A percentile compares a stretch with the other conserved stretches of the same genome.
These are phyloP conservation scores for Calyptomena viridis DNA, from an alignment of 2,113 vertebrate species.

Conservation along the genomic window DNA sequence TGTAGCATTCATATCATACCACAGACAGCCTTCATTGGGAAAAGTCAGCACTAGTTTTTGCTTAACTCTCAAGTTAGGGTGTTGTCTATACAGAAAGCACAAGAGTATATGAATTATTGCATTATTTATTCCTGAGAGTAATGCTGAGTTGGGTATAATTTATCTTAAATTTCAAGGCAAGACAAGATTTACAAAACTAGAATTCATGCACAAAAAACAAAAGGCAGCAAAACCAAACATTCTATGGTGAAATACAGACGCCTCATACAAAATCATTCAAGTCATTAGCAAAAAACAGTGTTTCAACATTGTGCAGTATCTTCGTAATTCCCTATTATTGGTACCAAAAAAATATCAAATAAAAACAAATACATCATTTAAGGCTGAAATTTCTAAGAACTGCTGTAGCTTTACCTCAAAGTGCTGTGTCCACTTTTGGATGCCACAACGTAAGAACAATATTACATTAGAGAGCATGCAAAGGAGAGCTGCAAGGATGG, in stretches of 20 bases:
- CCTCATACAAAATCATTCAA: background rate
- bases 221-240: background rate
- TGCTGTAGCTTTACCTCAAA: background rate
- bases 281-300: accelerated
- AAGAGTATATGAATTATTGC: background rate
- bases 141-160: background rate
- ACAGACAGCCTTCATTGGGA: background rate
- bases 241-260: background rate
- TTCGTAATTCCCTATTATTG: background rate
- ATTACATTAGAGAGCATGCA: background rate
- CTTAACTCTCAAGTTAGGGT: background rate
- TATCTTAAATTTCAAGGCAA: background rate
- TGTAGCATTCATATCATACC: background rate
- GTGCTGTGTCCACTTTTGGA: background rate
- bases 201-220: background rate
- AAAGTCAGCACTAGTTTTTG: background rate
- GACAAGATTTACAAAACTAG: background rate
- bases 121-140: background rate
- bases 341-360: no score
- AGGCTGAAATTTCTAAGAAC: background rate
- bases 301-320: background rate
- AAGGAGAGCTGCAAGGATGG: background rate
- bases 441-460: background rate
- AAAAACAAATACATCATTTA: background rate
- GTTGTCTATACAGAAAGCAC: background rate